Evolutionary conservation across 2,888 invertebrate genomes (phyloP), one percentile per base, ranked within the genome.

Genomic region (Polydesmus complanatus): DNA sequence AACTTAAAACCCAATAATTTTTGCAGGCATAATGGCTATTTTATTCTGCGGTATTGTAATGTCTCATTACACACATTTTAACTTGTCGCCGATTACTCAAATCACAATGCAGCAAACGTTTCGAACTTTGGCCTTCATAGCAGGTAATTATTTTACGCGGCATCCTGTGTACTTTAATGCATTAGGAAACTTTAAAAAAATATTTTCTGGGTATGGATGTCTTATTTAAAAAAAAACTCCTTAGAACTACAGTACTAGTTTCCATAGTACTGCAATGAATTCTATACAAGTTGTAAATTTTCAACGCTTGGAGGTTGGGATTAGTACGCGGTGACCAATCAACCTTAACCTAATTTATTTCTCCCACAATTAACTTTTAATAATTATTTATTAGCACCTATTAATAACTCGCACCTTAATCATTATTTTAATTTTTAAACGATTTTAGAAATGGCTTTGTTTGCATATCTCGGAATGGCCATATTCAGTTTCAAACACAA

Each of bases 41-140:
- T 77, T 98, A 67, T 96, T 97, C 74, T 95, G 95, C 77, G 98
- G 97, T 5, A 93, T 98, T 71, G 95, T 96, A 1, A 98, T 98
- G 98, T 96, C 96, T 0, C 98, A 98, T 74, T 98, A 98, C 74
- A 97, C 97, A 18, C 98, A 98, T 78, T 92, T 91, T 71, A 98
- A 98, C 75, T 78, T 98, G 52, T 96, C 96, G 1, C 96, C 97
- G 0, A 88, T 98, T 22, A 96, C 97, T 0, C 98, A 98, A 78
- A 95, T 98, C 58, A 97, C 97, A 2, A 96, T 98, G 88, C 96
- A 97, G 73, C 96, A 97, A 75, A 97, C 96, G 0, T 91, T 98
- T 83, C 81, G 95, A 70, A 97, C 97, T 0, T 78, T 98, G 62
- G 90, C 98, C 1, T 97, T 98, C 71, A 94, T 97, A 65, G 96